phyloP scores from a whole-genome alignment of 2,888 invertebrate genomes.

The Oligia latruncula region DNA sequence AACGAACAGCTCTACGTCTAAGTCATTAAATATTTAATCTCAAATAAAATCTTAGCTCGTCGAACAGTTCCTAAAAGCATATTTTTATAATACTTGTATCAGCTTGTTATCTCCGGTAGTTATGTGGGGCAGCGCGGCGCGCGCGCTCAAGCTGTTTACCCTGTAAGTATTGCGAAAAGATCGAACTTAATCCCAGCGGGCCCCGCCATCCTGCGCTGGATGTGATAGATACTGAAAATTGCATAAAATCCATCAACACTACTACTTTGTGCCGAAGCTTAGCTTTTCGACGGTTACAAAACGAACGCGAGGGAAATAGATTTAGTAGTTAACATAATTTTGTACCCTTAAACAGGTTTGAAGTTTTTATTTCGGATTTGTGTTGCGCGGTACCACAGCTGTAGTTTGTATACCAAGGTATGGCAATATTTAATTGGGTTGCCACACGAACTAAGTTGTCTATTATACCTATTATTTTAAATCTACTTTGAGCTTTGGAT shows the following conservation, averaged over 20 bases:
- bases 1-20: not conserved
- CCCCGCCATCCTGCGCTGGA: constrained; percentile 82
- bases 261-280: constrained; percentile 80
- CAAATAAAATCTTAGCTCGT: constrained; percentile 2
- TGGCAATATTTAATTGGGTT: not conserved
- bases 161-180: constrained; percentile 88
- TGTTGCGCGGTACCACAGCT: no score
- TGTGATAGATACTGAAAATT: constrained; percentile 90
- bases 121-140: constrained; percentile 63
- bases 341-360: constrained; percentile 19
- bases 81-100: constrained; percentile 11
- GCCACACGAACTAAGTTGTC: not conserved
- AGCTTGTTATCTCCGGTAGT: constrained; percentile 63
- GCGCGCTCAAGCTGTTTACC: constrained; percentile 82
- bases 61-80: constrained; percentile 9
- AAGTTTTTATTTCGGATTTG: constrained; percentile 30
- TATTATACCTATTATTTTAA: not conserved
- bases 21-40: not conserved
- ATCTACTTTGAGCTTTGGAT: not conserved
- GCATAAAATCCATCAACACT: constrained; percentile 90
- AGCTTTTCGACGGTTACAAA: constrained; percentile 70
- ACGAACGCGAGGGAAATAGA: constrained; percentile 59
- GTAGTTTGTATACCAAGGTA: not conserved
- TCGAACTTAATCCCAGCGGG: constrained; percentile 88
- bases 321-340: constrained; percentile 64